These are phyloP conservation scores for Clarias gariepinus DNA, from an alignment of 2,113 vertebrate species.

Conservation along the genomic window DNA sequence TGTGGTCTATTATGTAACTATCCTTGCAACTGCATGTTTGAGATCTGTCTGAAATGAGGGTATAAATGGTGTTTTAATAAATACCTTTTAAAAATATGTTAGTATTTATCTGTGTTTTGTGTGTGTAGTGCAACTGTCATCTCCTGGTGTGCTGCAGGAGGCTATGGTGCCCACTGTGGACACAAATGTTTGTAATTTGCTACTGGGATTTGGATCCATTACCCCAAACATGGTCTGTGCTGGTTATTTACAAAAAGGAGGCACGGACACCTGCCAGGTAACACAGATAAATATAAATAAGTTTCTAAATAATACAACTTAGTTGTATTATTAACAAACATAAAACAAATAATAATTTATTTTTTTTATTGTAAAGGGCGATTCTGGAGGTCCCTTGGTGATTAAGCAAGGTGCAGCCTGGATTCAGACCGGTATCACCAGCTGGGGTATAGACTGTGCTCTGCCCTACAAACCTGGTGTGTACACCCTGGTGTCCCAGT, in stretches of 20 bases:
- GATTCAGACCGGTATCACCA: conserved; percentile 50
- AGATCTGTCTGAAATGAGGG: too few relatives aligned
- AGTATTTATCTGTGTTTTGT: not conserved
- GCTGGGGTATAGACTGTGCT: conserved; percentile 46
- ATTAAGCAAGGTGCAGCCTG: conserved; percentile 22
- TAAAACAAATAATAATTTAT: not conserved
- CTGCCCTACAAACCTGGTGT: conserved; percentile 23
- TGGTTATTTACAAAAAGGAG: conserved; percentile 31
- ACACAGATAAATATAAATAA: not conserved
- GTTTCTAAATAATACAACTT: not conserved
- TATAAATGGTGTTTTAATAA: not conserved
- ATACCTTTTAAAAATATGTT: not conserved
- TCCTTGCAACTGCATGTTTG: too few relatives aligned
- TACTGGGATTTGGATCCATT: conserved; percentile 25
- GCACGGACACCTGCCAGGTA: conserved; percentile 48
- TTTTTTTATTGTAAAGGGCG: conserved; percentile 21
- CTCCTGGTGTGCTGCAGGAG: conserved; percentile 45
- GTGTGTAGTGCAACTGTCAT: conserved; percentile 18
- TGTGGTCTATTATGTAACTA: too few relatives aligned
- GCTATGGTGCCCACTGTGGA: conserved; percentile 17
- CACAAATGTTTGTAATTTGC: not conserved
- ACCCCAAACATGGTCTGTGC: conserved; percentile 50
- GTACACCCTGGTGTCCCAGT: conserved; percentile 31
- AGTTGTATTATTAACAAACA: not conserved
- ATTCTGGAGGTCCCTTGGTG: conserved; percentile 49